Conservation (phyloP, 2,113 vertebrate genomes). For the Globicephala melas region DNA sequence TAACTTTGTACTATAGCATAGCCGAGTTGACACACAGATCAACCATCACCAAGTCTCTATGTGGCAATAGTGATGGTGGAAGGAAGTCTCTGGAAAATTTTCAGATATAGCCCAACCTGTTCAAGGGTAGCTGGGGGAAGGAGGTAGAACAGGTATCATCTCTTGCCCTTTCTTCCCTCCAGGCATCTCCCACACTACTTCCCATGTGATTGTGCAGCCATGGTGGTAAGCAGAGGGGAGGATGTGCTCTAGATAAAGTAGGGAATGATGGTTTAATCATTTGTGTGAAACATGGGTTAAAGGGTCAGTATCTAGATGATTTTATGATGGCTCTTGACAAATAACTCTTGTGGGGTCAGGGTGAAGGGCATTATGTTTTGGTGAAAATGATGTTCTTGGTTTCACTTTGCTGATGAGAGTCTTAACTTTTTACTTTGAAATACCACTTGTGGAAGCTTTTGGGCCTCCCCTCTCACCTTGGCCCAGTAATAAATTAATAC, state of each 20-base stretch:
- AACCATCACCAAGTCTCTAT: background rate
- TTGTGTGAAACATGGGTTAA: background rate
- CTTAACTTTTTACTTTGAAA: constrained; percentile 17
- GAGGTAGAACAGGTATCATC: background rate
- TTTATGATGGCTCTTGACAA: background rate
- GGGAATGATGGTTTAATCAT: background rate
- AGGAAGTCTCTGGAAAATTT: background rate
- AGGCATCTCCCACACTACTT: background rate
- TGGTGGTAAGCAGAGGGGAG: background rate
- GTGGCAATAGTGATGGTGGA: background rate
- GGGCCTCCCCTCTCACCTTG: background rate
- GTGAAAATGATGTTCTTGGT: background rate
- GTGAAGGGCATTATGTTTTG: background rate
- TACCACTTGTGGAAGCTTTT: background rate
- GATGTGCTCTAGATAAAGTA: background rate
- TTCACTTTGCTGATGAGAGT: constrained; percentile 12
- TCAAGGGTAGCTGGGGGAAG: background rate
- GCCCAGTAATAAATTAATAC: background rate
- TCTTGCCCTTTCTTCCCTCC: background rate
- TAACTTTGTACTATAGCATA: background rate
- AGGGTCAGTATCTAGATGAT: background rate
- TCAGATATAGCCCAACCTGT: background rate
- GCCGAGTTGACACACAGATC: background rate
- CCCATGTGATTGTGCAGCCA: background rate
- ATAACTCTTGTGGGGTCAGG: background rate